Conservation (phyloP, 2,797 vertebrate species). For the Chloroceryle inda region DNA sequence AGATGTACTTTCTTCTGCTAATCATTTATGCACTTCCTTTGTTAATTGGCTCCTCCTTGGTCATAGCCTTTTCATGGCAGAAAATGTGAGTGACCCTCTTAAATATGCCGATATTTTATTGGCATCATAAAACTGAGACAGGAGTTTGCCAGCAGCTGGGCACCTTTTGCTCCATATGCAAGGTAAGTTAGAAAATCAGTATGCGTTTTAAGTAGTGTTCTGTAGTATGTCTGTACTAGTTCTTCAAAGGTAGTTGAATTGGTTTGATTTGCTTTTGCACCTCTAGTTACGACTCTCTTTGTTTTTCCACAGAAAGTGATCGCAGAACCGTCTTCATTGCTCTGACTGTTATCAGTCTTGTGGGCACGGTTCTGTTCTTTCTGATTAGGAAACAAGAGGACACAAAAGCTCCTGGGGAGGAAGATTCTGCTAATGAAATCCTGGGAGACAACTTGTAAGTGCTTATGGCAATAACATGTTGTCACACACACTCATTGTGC, state of each 20-base stretch:
- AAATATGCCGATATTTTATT: neutral
- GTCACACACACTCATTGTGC: neutral
- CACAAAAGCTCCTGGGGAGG: slow-evolving; percentile 74
- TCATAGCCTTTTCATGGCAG: slow-evolving; percentile 21
- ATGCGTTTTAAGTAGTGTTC: neutral
- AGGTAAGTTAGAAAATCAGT: slow-evolving; percentile 1
- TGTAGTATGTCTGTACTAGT: neutral
- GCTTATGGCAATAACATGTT: neutral
- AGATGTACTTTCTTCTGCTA: neutral
- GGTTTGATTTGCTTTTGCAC: neutral
- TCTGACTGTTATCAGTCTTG: slow-evolving; percentile 95
- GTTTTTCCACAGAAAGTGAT: slow-evolving; percentile 86
- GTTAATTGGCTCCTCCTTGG: slow-evolving; percentile 34
- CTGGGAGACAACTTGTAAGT: slow-evolving; percentile 77
- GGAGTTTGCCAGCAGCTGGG: slow-evolving; percentile 8
- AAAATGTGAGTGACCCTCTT: neutral
- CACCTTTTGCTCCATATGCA: neutral
- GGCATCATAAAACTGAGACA: slow-evolving; percentile 36
- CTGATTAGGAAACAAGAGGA: slow-evolving; percentile 90
- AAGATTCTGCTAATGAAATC: slow-evolving; percentile 75
- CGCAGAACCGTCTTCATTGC: slow-evolving; percentile 95
- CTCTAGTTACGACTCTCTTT: slow-evolving; percentile 1
- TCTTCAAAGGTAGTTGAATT: neutral
- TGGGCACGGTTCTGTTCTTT: slow-evolving; percentile 96
- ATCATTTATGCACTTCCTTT: slow-evolving; percentile 8